Percentiles rank a stretch among this genome's conserved stretches.
These are phyloP conservation scores for Pristionchus fissidentatus DNA, from an alignment of 2,888 invertebrate species.

Conservation along the genomic window DNA sequence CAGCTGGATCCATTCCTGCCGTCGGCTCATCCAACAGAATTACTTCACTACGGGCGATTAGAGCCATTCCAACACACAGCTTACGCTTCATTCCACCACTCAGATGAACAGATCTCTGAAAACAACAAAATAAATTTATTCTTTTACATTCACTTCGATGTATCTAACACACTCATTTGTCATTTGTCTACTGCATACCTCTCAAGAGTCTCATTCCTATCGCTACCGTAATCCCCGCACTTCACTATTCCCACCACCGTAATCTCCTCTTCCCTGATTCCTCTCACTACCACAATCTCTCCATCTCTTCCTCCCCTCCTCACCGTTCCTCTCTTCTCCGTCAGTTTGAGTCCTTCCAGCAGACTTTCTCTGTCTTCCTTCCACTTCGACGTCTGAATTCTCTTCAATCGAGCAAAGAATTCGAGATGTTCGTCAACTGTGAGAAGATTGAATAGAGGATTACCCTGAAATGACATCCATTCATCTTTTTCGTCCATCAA, in stretches of 20 bases:
- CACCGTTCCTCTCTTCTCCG: constrained; percentile 58
- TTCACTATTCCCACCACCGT: background rate
- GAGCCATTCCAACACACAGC: constrained; percentile 70
- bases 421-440: constrained; percentile 72
- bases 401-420: constrained; percentile 68
- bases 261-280: background rate
- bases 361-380: constrained; percentile 57
- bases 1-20: constrained; percentile 65
- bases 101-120: constrained; percentile 17
- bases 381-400: constrained; percentile 50
- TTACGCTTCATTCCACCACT: constrained; percentile 72
- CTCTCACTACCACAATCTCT: background rate
- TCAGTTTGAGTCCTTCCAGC: constrained; percentile 59
- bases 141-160: background rate
- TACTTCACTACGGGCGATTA: constrained; percentile 66
- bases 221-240: background rate
- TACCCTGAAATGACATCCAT: constrained; percentile 51
- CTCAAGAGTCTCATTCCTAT: background rate
- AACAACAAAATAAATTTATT: background rate
- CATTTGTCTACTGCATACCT: too few species aligned
- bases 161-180: background rate
- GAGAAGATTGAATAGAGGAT: constrained; percentile 68
- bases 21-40: constrained; percentile 72
- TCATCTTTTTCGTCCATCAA: background rate
- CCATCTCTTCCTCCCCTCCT: background rate